Percentiles rank a stretch among this genome's conserved stretches.
phyloP scores from a whole-genome alignment of 2,888 invertebrate genomes.

The Chaitophorus viminalis region DNA sequence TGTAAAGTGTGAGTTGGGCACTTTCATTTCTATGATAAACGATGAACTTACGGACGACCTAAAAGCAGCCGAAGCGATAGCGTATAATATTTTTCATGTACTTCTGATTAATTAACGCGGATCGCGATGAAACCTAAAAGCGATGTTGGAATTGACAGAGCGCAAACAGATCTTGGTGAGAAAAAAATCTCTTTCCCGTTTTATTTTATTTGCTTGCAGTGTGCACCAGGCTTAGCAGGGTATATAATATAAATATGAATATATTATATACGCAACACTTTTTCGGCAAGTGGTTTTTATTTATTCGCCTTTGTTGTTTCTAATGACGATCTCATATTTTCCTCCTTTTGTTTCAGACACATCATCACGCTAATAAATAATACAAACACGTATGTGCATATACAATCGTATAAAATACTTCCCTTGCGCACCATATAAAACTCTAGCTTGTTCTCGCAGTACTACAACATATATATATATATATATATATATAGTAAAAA shows the following conservation, averaged over 20 bases:
- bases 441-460: no score
- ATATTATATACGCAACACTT: no score
- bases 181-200: not conserved
- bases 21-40: no score
- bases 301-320: not conserved
- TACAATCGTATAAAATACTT: not conserved
- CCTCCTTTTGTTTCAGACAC: not conserved
- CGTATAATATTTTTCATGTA: not conserved
- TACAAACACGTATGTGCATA: not conserved
- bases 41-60: no score
- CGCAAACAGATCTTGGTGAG: not conserved
- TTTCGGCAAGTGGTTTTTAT: not conserved
- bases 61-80: no score
- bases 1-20: no score
- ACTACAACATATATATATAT: no score
- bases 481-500: not conserved
- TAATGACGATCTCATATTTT: not conserved
- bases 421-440: not conserved
- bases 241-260: no score
- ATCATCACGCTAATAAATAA: not conserved
- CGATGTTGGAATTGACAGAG: not conserved
- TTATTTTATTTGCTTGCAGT: not conserved
- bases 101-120: not conserved
- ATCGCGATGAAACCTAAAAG: not conserved
- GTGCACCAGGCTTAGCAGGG: not conserved